Percentiles rank a stretch among this genome's conserved stretches.
Conservation (phyloP, 2,113 vertebrate species). For the Monopterus albus region DNA sequence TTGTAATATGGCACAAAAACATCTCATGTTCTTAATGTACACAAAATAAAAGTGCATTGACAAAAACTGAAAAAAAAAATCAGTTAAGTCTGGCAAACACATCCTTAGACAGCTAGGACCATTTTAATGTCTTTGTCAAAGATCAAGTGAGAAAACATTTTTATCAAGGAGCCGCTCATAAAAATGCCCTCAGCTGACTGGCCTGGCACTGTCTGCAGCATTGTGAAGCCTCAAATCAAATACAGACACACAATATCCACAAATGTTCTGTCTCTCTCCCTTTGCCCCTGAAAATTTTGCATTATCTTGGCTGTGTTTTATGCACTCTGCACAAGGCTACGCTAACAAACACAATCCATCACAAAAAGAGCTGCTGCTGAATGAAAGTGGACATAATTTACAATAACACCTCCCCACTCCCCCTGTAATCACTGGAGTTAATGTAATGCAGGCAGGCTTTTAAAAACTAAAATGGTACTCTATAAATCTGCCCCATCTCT, state of each 20-base stretch:
- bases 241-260: slow-evolving; percentile 1
- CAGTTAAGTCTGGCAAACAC: not conserved
- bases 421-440: slow-evolving; percentile 74
- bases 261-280: not conserved
- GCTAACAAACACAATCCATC: slow-evolving; percentile 75
- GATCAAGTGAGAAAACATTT: slow-evolving; percentile 29
- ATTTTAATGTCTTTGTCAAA: slow-evolving; percentile 7
- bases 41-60: slow-evolving; percentile 4
- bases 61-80: not conserved
- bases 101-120: slow-evolving; percentile 1
- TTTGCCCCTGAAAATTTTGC: slow-evolving; percentile 7
- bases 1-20: too few relatives aligned
- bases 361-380: slow-evolving; percentile 61
- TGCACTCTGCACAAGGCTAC: slow-evolving; percentile 27
- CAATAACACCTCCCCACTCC: slow-evolving; percentile 55
- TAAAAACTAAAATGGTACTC: slow-evolving; percentile 77
- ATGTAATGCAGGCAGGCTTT: slow-evolving; percentile 78
- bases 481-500: slow-evolving; percentile 69
- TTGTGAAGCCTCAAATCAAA: slow-evolving; percentile 25
- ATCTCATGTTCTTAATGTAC: too few relatives aligned
- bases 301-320: slow-evolving; percentile 19
- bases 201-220: slow-evolving; percentile 1
- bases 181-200: too few relatives aligned
- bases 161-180: not conserved
- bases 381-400: slow-evolving; percentile 80